Evolutionary conservation across 2,113 vertebrate species (phyloP).

Genomic region (Mugil cephalus): DNA sequence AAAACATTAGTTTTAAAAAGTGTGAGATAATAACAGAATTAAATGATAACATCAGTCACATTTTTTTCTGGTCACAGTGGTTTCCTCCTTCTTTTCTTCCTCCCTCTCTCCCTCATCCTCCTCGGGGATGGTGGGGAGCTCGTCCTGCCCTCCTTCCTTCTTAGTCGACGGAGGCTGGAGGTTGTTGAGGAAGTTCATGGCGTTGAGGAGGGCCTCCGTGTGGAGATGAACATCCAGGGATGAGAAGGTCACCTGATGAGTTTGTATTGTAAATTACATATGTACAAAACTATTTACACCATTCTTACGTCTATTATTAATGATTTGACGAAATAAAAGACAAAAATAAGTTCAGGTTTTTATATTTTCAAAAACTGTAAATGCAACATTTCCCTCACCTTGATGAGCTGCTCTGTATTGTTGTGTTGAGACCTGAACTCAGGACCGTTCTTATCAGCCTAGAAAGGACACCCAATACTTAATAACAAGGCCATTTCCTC

Average conservation of each 20-base stretch:
- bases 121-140: slow-evolving; percentile 74
- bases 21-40: neutral
- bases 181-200: slow-evolving; percentile 92
- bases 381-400: slow-evolving; percentile 83
- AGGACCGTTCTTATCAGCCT: slow-evolving; percentile 91
- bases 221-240: slow-evolving; percentile 97
- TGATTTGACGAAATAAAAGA: neutral
- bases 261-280: neutral
- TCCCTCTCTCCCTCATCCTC: slow-evolving; percentile 78
- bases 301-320: neutral
- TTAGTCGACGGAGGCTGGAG: slow-evolving; percentile 85
- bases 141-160: slow-evolving; percentile 79
- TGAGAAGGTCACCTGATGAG: slow-evolving; percentile 89
- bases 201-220: slow-evolving; percentile 92
- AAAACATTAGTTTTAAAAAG: neutral
- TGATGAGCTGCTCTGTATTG: slow-evolving; percentile 92
- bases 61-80: slow-evolving; percentile 70
- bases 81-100: slow-evolving; percentile 87
- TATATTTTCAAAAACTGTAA: neutral
- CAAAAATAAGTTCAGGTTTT: neutral
- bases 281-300: neutral
- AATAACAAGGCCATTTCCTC: neutral
- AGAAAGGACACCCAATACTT: slow-evolving; percentile 20
- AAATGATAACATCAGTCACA: slow-evolving; percentile 51
- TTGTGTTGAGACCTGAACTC: slow-evolving; percentile 88